Percentiles rank a stretch among this genome's conserved stretches.
These are phyloP conservation scores for Entelurus aequoreus DNA, from an alignment of 2,113 vertebrate species.

Conservation along the genomic window DNA sequence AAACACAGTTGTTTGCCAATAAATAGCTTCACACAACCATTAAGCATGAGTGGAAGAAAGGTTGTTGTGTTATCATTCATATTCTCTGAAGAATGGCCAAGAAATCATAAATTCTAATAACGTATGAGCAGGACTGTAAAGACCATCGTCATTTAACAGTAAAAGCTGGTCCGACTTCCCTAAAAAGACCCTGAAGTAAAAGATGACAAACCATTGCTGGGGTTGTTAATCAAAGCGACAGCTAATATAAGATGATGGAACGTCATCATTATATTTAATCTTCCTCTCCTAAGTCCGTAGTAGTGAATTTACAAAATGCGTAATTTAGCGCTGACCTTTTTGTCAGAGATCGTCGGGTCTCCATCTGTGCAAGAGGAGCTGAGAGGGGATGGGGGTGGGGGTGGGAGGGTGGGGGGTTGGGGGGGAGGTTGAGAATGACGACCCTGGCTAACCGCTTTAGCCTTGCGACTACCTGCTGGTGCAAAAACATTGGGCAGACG, in stretches of 20 bases:
- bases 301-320: conserved; percentile 71
- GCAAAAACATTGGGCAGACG: conserved; percentile 81
- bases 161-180: too few species aligned
- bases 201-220: not conserved
- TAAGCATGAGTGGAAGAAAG: too few species aligned
- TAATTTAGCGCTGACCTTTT: conserved; percentile 82
- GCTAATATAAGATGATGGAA: conserved; percentile 20
- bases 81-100: too few species aligned
- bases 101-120: too few species aligned
- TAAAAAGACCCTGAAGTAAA: too few species aligned
- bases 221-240: conserved; percentile 48
- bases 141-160: too few species aligned
- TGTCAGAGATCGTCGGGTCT: conserved; percentile 87
- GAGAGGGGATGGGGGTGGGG: conserved; percentile 46
- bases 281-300: conserved; percentile 35
- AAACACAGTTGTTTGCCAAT: too few species aligned
- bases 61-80: too few species aligned
- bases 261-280: conserved; percentile 34
- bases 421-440: conserved; percentile 73
- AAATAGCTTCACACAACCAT: too few species aligned
- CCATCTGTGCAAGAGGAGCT: conserved; percentile 89
- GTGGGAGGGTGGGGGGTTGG: too few species aligned
- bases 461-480: conserved; percentile 94
- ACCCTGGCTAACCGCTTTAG: conserved; percentile 82
- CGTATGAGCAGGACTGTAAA: too few species aligned